Evolutionary conservation across 2,113 vertebrate genomes (phyloP), one percentile per base, ranked within the genome.

Genomic region (Orcinus orca): DNA sequence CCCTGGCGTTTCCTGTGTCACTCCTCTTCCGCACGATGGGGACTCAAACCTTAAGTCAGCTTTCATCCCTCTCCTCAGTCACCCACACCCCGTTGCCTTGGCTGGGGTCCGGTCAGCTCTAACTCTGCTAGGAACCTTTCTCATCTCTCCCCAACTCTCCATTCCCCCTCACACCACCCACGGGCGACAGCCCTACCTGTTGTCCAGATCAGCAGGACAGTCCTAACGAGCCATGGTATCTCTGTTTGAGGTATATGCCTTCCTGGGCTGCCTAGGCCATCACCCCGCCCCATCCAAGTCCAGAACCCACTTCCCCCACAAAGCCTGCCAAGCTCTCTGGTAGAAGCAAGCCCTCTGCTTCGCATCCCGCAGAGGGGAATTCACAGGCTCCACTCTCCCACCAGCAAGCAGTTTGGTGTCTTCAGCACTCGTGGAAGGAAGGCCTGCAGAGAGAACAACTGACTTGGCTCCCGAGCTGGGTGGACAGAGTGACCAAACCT

Each of bases 251-350:
- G 38, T 1, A 1, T 8, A 17, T 8, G 3, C 53, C 53, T 60
- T 50, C 53, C 12, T 2, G 20, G 20, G 21, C 0, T 47, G 36
- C 18, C 38, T 18, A 0, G 0, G 0, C 18, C n/a, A 7, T 18
- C 41, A 36, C 33, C 10, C 36, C 2, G 1, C 15, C 29, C 15
- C 36, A 67, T 6, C 63, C 5, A 53, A 3, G 14, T 36, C 53
- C 71, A 2, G 0, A 13, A 8, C 23, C 17, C 1, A 5, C 36
- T 13, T 44, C 25, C 25, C 58, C 53, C 4, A 7, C 0, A 12
- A 93, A 47, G 38, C 6, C 65, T 23, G 53, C 38, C 0, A 2
- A 26, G 26, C 8, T 38, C 20, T 25, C 50, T 23, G 6, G 1
- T 7, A 3, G 44, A 71, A 47, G 65, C 15, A 38, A 8, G 5